phyloP scores from a whole-genome alignment of 2,113 vertebrate species.

The Pseudolaguvia tuberculata region DNA sequence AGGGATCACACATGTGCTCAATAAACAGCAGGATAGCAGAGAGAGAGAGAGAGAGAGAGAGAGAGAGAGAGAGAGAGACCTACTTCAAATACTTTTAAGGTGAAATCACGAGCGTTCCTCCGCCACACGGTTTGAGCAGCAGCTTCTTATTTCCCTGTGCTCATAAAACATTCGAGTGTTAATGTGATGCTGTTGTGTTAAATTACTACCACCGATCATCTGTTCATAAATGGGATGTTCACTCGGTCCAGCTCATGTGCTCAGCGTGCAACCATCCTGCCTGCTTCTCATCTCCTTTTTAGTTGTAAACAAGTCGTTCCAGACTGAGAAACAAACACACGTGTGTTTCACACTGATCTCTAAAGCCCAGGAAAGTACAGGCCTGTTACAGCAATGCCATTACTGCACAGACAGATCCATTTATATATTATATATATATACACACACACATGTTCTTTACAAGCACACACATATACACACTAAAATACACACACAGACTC shows the following conservation, averaged over 20 bases:
- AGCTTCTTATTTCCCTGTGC: not conserved
- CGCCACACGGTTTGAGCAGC: not conserved
- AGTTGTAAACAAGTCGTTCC: constrained; percentile 33
- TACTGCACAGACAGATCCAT: constrained; percentile 21
- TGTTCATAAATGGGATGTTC: not conserved
- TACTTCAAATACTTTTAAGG: not conserved
- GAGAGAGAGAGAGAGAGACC: constrained; percentile 33
- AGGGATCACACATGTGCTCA: constrained; percentile 49
- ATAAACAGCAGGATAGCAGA: constrained; percentile 21
- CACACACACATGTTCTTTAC: too few species aligned
- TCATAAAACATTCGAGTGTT: not conserved
- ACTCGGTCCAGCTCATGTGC: constrained; percentile 6
- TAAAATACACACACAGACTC: too few species aligned
- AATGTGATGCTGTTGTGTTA: not conserved
- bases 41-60: constrained; percentile 4
- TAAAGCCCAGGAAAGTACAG: constrained; percentile 31
- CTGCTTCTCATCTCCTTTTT: constrained; percentile 38
- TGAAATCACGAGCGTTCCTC: not conserved
- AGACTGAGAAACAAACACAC: constrained; percentile 40
- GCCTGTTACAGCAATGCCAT: not conserved
- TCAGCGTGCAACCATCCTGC: constrained; percentile 11
- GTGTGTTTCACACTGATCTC: constrained; percentile 23
- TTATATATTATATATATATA: not conserved
- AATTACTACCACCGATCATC: not conserved
- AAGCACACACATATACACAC: too few species aligned